Conservation (phyloP, 2,888 invertebrate species). For the Tanypteryx hageni region DNA sequence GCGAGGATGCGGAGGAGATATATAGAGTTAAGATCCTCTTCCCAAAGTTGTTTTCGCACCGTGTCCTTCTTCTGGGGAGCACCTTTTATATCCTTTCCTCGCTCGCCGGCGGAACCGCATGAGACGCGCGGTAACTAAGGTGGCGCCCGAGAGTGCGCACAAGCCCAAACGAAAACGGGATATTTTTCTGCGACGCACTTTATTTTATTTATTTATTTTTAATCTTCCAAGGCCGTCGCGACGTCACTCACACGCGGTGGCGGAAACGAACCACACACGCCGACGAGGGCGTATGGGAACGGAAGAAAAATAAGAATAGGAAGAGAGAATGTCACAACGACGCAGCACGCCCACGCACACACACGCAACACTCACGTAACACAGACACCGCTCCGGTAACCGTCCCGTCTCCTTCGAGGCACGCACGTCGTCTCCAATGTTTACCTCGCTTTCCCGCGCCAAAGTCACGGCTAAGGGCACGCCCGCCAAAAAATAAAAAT, state of each 20-base stretch:
- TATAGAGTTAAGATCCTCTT: no score
- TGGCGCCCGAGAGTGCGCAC: no score
- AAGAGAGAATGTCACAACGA: no score
- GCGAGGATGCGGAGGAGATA: no score
- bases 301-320: not conserved
- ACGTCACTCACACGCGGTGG: not conserved
- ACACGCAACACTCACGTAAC: not conserved
- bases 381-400: not conserved
- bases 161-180: no score
- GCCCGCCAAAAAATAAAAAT: not conserved
- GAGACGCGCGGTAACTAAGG: no score
- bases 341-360: not conserved
- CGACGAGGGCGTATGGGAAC: not conserved
- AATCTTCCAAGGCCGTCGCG: not conserved
- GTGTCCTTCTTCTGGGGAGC: not conserved
- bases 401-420: not conserved
- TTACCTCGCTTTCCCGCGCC: not conserved
- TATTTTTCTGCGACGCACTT: no score
- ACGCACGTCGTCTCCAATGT: not conserved
- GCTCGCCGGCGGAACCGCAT: not conserved
- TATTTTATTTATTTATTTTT: no score
- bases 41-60: no score
- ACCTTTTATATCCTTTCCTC: not conserved
- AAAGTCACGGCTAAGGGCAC: slow-evolving; percentile 22
- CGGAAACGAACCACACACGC: not conserved